A percentile compares a stretch with the other conserved stretches of the same genome.
Conservation (phyloP, 2,797 vertebrate genomes). For the Hapalemur alaotrensis region DNA sequence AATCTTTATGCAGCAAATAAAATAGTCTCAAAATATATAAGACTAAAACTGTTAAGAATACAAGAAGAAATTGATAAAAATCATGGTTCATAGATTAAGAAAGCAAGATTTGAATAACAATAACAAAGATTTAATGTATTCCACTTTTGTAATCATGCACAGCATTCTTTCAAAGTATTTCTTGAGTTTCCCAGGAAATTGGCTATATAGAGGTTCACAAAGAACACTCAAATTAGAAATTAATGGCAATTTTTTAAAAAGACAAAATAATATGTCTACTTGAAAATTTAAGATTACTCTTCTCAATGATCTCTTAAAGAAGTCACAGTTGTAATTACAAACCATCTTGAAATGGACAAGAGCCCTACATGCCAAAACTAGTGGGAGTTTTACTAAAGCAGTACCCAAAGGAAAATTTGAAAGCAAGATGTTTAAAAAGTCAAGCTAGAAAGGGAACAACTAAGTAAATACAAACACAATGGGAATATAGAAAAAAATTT, state of each 20-base stretch:
- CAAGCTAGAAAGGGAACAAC: neutral
- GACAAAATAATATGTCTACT: neutral
- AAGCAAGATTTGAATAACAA: neutral
- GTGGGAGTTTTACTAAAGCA: neutral
- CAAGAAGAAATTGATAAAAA: neutral
- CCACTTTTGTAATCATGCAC: slow-evolving; percentile 13
- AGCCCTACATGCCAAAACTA: neutral
- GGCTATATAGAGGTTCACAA: neutral
- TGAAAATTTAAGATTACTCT: neutral
- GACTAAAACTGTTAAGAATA: neutral
- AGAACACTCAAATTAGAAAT: slow-evolving; percentile 16
- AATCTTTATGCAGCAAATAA: neutral
- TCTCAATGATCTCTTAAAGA: slow-evolving; percentile 17
- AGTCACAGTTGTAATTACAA: neutral
- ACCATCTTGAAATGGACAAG: neutral
- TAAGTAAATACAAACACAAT: neutral
- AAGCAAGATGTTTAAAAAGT: slow-evolving; percentile 6
- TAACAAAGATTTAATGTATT: neutral
- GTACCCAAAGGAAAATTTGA: neutral
- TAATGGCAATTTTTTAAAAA: neutral
- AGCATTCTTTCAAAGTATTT: slow-evolving; percentile 13
- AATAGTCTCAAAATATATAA: neutral
- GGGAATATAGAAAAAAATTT: neutral
- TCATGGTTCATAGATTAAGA: neutral
- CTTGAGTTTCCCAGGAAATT: slow-evolving; percentile 4